Base-by-base conservation (phyloP, 1,140 invertebrate genomes). In the Penaeus vannamei region DNA sequence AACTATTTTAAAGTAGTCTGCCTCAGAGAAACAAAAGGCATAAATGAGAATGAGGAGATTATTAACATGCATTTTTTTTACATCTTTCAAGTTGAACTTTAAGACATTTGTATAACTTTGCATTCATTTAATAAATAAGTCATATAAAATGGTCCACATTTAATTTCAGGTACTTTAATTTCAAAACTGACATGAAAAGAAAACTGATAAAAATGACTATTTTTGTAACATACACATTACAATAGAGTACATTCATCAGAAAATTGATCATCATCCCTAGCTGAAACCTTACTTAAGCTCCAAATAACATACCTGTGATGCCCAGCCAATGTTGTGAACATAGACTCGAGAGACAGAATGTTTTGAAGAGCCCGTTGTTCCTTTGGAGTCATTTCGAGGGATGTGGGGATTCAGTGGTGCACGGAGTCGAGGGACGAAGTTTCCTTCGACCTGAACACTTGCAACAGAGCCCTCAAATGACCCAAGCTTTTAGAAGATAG, bases 281-380 rank as follows among this genome's bases (percentile, higher is more conserved):
- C 17, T 76, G 72, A 32, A 12, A 10, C 7, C n/a, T 20, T 76
- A 20, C 72, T 20, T 8, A 3, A 76, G 26, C 7, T 76, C 19
- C 5, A 76, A 76, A 76, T n/a, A 20, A 29, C 86, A 59, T 82
- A 87, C 86, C 86, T 82, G 79, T 66, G 86, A 81, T 29, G 86
- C 86, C 86, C 86, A 87, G 7, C 86, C 86, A 87, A 87, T 60
- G 53, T 87, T 81, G 26, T 87, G 86, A 46, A 87, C 62, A 66
- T 81, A 87, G 20, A 87, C 61, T 46, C 86, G 77, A 29, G 80
- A 26, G 20, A 42, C 32, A n/a, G 61, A 42, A 20, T 64, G 61
- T 46, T 82, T 87, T 19, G 53, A 62, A 42, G 19, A 32, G 19
- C 32, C 8, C 26, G 17, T 3, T 36, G 61, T 19, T 22, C 61